Evolutionary conservation across 2,888 invertebrate genomes (phyloP), one percentile per base, ranked within the genome.

Genomic region (Netelia virgata): DNA sequence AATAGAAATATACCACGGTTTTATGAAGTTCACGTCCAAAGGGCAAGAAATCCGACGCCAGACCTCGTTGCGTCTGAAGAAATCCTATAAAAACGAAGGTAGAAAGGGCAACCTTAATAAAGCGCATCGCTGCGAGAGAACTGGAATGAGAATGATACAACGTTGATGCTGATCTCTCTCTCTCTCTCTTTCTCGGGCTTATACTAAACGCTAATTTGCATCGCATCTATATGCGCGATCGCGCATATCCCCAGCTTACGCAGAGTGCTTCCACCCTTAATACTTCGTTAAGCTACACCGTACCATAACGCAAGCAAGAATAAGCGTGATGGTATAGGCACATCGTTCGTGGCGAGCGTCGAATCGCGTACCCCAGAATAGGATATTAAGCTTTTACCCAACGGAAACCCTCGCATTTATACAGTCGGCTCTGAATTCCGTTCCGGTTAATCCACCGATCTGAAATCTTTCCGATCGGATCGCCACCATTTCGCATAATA

Each of bases 131-230:
- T 57, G 36, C 28, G 43, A 1, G 68, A 66, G 53, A 73, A 53
- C 57, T 57, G 9, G 61, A 75, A 64, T 57, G 69, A 70, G 70
- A 57, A 23, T 36, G 36, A 36, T 36, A 59, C 23, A 85, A 83
- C 59, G 87, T 90, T 88, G 88, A 88, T 89, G 88, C 86, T 86
- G 87, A 61, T 61, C 16, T 69, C 36, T 6, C 36, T 36, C 36
- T 36, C 36, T 36, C 36, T 36, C 36, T 36, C 36, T 36, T 36
- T 18, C 69, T 55, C 57, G 70, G 36, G 92, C 91, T 92, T 92
- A 90, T 87, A 91, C 89, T 92, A 91, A 92, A 92, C 89, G 91
- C 89, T 91, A 90, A 92, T 92, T 92, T 92, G 91, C 92, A 92
- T 92, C 89, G 83, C 90, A 92, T 92, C 91, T 91, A 91, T 91